Evolutionary conservation across 2,113 vertebrate species (phyloP), one percentile per base, ranked within the genome.

Genomic region (Poicephalus gulielmi): DNA sequence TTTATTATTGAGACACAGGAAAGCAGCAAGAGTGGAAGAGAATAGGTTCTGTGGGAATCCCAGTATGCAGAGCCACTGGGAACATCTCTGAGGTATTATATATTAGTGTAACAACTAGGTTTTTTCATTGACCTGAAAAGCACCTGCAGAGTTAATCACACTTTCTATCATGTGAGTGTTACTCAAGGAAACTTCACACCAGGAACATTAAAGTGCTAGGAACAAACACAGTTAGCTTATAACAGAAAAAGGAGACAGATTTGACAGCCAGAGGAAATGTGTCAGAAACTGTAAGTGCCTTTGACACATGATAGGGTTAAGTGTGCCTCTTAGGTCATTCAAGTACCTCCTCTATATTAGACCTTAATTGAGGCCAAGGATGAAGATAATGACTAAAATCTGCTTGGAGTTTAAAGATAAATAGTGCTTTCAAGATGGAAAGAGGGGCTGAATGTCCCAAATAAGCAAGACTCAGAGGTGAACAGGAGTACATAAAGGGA

Each of bases 101-200:
- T 94, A 92, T 94, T 96, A 94, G 88, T 81, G 80, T 93, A 80
- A 82, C 95, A 69, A 74, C 71, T 88, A 77, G 53, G 18, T 86
- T 94, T 96, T 89, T 90, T 96, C 93, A 90, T 84, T 95, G 95
- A 96, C 93, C 68, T 50, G 91, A 92, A 96, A 96, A 96, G 70
- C 16, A 0, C 97, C 97, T 95, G 88, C 94, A 44, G 97, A 97
- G 94, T 97, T 97, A 96, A 96, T 96, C 96, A 94, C 95, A 94
- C 94, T 83, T 80, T 82, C 52, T 89, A 57, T 93, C 71, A 31
- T 52, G 75, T 94, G 93, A 97, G 78, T 74, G 83, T 88, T 96
- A 94, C 94, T 94, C 81, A 77, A 82, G 90, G 80, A 96, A 88
- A 78, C 88, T 97, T 84, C 59, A 85, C 79, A 47, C 50, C 64